phyloP scores from a whole-genome alignment of 2,797 vertebrate genomes.

The Spea hammondii region DNA sequence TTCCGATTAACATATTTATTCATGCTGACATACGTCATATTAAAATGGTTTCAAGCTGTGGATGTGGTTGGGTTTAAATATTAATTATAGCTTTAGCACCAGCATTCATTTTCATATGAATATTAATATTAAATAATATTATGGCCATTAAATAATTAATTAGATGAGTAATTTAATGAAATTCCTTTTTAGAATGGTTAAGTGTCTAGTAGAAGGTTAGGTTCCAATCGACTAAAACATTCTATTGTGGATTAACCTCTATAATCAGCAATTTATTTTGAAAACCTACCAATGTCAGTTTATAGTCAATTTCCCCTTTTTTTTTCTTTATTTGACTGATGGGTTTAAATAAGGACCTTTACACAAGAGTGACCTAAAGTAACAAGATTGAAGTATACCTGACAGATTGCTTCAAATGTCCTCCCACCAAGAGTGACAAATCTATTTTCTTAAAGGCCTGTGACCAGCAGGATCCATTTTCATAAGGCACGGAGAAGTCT shows the following conservation, averaged over 20 bases:
- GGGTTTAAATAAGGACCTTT: slow-evolving; percentile 13
- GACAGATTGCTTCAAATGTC: slow-evolving; percentile 18
- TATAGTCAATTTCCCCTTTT: not conserved
- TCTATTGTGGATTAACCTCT: not conserved
- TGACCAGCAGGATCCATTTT: slow-evolving; percentile 31
- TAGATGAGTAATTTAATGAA: too few relatives aligned
- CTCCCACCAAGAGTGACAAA: slow-evolving; percentile 8
- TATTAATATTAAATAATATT: too few relatives aligned
- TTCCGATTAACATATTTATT: too few relatives aligned
- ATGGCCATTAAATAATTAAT: too few relatives aligned
- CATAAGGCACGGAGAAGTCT: slow-evolving; percentile 11
- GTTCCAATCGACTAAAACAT: not conserved
- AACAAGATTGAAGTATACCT: slow-evolving; percentile 15
- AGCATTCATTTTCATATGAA: too few relatives aligned
- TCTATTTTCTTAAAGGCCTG: slow-evolving; percentile 21
- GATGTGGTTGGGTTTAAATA: too few relatives aligned
- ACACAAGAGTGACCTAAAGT: slow-evolving; percentile 14
- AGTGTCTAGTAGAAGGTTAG: too few relatives aligned
- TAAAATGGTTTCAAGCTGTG: too few relatives aligned
- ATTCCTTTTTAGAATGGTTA: too few relatives aligned
- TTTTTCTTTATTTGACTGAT: slow-evolving; percentile 30
- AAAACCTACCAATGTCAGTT: slow-evolving; percentile 10
- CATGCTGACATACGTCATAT: too few relatives aligned
- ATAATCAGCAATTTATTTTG: not conserved
- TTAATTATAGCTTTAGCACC: too few relatives aligned